Base-by-base conservation (phyloP, 1,140 invertebrate genomes). In the Drosophila pandora region DNA sequence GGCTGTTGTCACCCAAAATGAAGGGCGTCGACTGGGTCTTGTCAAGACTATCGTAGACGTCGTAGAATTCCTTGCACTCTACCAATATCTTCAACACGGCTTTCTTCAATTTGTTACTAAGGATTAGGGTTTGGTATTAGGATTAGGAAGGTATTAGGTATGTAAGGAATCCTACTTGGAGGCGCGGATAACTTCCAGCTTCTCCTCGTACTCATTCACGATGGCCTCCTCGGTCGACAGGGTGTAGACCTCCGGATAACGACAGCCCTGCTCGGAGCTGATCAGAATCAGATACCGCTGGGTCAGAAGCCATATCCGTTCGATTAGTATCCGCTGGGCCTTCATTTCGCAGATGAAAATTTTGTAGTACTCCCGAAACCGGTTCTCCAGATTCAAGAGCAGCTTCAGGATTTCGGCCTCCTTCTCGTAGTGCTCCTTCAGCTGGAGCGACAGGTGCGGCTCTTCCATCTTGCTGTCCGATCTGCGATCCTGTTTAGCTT, bases 171-270 rank as follows among this genome's bases (percentile, higher is more conserved):
- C 64, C 48, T 54, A 88, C 83, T 71, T 88, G 0, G 83, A 79
- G 6, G 28, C 2, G 0, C 83, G 76, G 23, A 88, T 2, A 0
- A 68, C 52, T 50, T 79, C 62, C 10, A 83, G 17, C 23, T 88
- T 88, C 21, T 88, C 83, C 59, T 89, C 83, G 49, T 89, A 88
- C 23, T 88, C 83, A 45, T 89, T 88, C 34, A 89, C 49, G 7
- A 88, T 83, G 0, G 79, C 52, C 49, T 88, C 83, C 48, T 88
- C 83, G 17, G 84, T 87, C 7, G 84, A 89, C 2, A 79, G 37
- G 2, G 79, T 77, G 10, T 88, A 88, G 1, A 88, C 83, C 61
- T 88, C 79, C 5, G 83, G 83, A 54, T 73, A 89, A 0, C 76
- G 76, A 25, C 83, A 88, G 1, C 68, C 72, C 3, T 81, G 72